phyloP scores from a whole-genome alignment of 2,113 vertebrate genomes.

The Elaphurus davidianus region DNA sequence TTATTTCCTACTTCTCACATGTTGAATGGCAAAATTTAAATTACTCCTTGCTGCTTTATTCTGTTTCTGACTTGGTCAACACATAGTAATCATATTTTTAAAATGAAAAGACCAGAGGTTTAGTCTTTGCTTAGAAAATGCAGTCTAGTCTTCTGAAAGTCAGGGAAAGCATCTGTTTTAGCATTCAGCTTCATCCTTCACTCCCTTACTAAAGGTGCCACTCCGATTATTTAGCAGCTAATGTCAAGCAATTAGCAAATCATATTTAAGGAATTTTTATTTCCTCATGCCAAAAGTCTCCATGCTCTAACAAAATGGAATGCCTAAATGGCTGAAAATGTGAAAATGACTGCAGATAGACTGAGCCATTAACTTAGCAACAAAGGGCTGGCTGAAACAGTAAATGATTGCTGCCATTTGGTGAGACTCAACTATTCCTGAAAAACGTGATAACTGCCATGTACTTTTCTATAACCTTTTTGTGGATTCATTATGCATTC shows the following conservation, averaged over 20 bases:
- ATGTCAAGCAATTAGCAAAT: slow-evolving; percentile 13
- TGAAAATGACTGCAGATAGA: slow-evolving; percentile 4
- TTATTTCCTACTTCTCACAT: slow-evolving; percentile 3
- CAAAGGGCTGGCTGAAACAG: neutral
- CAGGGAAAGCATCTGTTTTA: neutral
- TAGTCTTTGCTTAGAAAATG: slow-evolving; percentile 1
- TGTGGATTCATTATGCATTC: neutral
- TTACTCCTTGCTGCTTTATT: neutral
- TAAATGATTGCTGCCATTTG: neutral
- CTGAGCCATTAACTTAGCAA: slow-evolving; percentile 21
- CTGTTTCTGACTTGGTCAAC: neutral
- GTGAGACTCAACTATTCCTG: neutral
- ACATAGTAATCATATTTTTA: neutral
- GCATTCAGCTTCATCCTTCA: neutral
- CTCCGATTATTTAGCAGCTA: neutral
- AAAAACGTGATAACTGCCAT: neutral
- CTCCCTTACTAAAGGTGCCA: neutral
- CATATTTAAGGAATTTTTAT: neutral
- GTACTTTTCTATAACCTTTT: neutral
- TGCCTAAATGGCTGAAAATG: neutral
- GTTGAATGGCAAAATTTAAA: slow-evolving; percentile 26
- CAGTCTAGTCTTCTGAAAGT: neutral
- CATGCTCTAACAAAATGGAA: neutral
- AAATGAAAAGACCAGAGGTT: neutral
- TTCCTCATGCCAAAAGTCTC: slow-evolving; percentile 16